Percentiles rank a stretch among this genome's conserved stretches.
phyloP scores from a whole-genome alignment of 2,113 vertebrate species.

The Turnix velox region DNA sequence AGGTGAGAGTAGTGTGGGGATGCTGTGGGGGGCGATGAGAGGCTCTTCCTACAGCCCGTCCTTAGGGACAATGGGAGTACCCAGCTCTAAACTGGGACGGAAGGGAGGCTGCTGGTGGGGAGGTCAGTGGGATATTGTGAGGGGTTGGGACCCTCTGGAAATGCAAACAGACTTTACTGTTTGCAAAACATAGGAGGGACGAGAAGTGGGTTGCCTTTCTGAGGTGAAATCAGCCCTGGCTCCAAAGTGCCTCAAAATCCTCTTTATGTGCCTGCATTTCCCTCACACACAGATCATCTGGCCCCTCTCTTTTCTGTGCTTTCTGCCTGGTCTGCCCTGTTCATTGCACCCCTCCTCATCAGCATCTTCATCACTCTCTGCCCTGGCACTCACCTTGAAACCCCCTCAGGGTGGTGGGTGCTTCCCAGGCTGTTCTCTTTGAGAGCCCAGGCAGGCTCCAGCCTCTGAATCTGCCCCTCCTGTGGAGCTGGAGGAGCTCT shows the following conservation, averaged over 20 bases:
- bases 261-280: rapidly evolving
- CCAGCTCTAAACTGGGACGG: neutral
- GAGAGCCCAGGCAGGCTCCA: neutral
- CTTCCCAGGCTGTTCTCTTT: neutral
- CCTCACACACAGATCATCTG: rapidly evolving
- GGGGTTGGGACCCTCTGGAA: neutral
- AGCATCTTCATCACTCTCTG: neutral
- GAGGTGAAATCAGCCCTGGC: neutral
- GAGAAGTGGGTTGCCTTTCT: neutral
- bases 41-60: neutral
- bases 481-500: neutral
- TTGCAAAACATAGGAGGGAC: neutral
- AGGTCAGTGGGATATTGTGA: rapidly evolving
- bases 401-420: rapidly evolving
- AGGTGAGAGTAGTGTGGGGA: neutral
- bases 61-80: rapidly evolving
- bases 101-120: neutral
- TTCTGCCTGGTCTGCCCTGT: neutral
- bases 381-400: rapidly evolving
- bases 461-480: neutral
- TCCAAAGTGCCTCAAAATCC: neutral
- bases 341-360: neutral
- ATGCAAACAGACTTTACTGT: neutral
- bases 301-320: neutral
- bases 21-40: neutral